Conservation (phyloP, 2,797 vertebrate genomes). For the Iguana delicatissima region DNA sequence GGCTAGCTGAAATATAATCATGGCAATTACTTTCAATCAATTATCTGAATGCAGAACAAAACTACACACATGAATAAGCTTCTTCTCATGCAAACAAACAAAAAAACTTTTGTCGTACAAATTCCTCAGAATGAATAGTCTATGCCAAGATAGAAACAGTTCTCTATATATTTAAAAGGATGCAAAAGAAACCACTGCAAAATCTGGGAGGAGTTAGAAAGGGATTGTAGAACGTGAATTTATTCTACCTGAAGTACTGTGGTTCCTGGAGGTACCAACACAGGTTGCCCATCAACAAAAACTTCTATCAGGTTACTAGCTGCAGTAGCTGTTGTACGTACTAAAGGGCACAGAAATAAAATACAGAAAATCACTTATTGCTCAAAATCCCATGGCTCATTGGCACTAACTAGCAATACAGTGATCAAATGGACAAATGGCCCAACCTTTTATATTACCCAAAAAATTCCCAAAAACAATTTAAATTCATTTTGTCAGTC, state of each 20-base stretch:
- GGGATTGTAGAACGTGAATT: background rate
- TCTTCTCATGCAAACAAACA: background rate
- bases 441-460: background rate
- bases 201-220: background rate
- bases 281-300: constrained; percentile 93
- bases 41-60: background rate
- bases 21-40: background rate
- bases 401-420: background rate
- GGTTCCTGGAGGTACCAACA: constrained; percentile 94
- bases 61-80: background rate
- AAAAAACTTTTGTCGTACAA: too few relatives aligned
- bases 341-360: constrained; percentile 70
- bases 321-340: constrained; percentile 84
- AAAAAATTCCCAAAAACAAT: background rate
- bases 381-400: background rate
- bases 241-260: constrained; percentile 92
- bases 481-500: background rate
- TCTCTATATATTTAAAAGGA: background rate
- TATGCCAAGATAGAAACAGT: background rate
- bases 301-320: constrained; percentile 93
- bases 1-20: background rate
- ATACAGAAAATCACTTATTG: background rate
- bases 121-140: background rate
- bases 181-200: constrained; percentile 29
- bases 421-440: background rate